A percentile compares a stretch with the other conserved stretches of the same genome.
Conservation (phyloP, 1,140 invertebrate genomes). For the Tribolium madens region DNA sequence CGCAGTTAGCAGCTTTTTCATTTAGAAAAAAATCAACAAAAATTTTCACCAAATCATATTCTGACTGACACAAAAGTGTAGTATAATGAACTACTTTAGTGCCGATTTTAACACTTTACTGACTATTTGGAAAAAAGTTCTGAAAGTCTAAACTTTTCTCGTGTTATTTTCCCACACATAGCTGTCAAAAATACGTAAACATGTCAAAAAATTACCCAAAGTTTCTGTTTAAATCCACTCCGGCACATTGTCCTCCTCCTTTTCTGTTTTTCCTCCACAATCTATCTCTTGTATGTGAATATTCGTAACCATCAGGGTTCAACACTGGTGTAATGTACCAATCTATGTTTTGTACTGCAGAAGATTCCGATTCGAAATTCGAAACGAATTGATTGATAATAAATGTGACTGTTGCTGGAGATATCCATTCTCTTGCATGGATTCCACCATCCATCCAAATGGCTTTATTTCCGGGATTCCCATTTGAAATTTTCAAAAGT, state of each 20-base stretch:
- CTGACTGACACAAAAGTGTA: too few species aligned
- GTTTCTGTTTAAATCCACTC: conserved; percentile 86
- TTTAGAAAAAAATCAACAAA: too few species aligned
- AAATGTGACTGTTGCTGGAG: conserved; percentile 86
- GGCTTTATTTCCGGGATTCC: conserved; percentile 71
- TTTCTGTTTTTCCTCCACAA: conserved; percentile 88
- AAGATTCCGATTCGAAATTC: conserved; percentile 75
- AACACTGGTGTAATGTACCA: conserved; percentile 86
- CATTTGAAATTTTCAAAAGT: conserved; percentile 77
- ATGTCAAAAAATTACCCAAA: conserved; percentile 77
- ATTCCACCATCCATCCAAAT: conserved; percentile 82
- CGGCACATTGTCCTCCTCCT: conserved; percentile 73
- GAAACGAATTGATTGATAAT: conserved; percentile 85
- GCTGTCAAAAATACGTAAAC: too few species aligned
- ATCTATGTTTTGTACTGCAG: conserved; percentile 81
- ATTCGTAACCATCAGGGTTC: conserved; percentile 92
- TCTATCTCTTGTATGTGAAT: conserved; percentile 78
- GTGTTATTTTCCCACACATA: too few species aligned
- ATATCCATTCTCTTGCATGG: conserved; percentile 94
- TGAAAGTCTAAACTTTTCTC: too few species aligned
- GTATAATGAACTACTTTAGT: too few species aligned
- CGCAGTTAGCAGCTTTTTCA: too few species aligned
- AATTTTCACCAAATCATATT: too few species aligned
- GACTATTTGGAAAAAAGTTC: too few species aligned
- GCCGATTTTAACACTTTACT: too few species aligned